Percentiles rank a stretch among this genome's conserved stretches.
These are phyloP conservation scores for Mustelus asterias DNA, from an alignment of 2,113 vertebrate species.

Conservation along the genomic window DNA sequence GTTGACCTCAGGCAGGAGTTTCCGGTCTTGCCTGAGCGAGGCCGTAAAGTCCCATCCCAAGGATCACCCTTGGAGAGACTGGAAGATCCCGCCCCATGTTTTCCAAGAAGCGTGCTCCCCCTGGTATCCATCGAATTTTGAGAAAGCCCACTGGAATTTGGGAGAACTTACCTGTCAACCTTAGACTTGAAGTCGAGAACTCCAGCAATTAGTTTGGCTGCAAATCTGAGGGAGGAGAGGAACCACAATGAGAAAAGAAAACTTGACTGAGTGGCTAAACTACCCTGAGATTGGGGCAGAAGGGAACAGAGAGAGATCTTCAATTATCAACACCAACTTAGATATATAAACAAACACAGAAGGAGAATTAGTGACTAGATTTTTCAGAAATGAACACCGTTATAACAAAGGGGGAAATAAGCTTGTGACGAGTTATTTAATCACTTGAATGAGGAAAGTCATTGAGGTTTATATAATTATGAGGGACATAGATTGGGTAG, in stretches of 20 bases:
- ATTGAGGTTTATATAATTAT: no score
- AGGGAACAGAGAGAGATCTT: neutral
- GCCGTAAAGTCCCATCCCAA: no score
- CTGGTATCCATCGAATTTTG: neutral
- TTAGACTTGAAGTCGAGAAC: conserved; percentile 67
- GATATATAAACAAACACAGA: neutral
- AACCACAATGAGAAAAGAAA: neutral
- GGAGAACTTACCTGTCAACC: conserved; percentile 57
- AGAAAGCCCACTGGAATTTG: neutral
- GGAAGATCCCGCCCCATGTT: no score
- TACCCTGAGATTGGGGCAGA: neutral
- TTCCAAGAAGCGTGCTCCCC: neutral
- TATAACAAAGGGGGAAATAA: neutral
- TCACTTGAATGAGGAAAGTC: neutral
- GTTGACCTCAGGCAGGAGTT: no score
- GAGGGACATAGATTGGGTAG: no score
- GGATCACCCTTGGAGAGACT: no score
- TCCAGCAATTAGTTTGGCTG: conserved; percentile 66
- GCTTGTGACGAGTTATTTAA: neutral
- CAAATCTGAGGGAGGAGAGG: conserved; percentile 53
- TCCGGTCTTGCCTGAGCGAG: no score
- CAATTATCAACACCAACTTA: neutral
- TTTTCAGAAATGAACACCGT: neutral
- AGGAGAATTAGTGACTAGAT: neutral
- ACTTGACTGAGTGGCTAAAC: conserved; percentile 6